phyloP scores from a whole-genome alignment of 2,797 vertebrate species.

The Acanthurus leucopareius region DNA sequence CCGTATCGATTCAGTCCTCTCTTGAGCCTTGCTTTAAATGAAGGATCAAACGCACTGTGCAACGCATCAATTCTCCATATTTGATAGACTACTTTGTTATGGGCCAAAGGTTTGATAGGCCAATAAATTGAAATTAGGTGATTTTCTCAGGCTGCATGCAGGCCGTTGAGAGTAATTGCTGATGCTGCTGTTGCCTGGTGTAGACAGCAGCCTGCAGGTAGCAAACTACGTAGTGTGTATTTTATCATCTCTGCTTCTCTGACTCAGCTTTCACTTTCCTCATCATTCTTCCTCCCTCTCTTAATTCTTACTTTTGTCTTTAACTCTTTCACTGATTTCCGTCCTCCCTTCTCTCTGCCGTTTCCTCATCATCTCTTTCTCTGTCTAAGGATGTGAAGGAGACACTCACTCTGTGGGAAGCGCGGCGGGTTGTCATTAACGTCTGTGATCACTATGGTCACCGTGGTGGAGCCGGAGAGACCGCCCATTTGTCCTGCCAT shows the following conservation, averaged over 20 bases:
- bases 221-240: constrained; percentile 19
- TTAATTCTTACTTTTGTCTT: constrained; percentile 1
- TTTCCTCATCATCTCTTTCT: constrained; percentile 2
- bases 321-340: not conserved
- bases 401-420: constrained; percentile 95
- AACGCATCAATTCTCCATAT: constrained; percentile 51
- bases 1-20: constrained; percentile 49
- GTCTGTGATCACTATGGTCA: constrained; percentile 98
- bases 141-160: constrained; percentile 53
- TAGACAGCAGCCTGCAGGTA: constrained; percentile 40
- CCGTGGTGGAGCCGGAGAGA: constrained; percentile 97
- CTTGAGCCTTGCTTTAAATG: constrained; percentile 38
- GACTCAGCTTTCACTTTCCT: constrained; percentile 4
- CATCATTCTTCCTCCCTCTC: constrained; percentile 1
- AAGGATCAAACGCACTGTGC: constrained; percentile 42
- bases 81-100: constrained; percentile 55
- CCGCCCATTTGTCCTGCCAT: constrained; percentile 99
- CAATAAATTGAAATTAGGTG: constrained; percentile 52
- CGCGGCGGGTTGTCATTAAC: constrained; percentile 98
- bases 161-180: constrained; percentile 17
- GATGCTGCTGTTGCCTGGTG: constrained; percentile 40
- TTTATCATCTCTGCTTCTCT: constrained; percentile 29
- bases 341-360: not conserved
- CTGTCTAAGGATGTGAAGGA: constrained; percentile 25
- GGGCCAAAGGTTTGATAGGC: constrained; percentile 50